A percentile compares a stretch with the other conserved stretches of the same genome.
Conservation (phyloP, 2,797 vertebrate species). For the Poecilia gillii region DNA sequence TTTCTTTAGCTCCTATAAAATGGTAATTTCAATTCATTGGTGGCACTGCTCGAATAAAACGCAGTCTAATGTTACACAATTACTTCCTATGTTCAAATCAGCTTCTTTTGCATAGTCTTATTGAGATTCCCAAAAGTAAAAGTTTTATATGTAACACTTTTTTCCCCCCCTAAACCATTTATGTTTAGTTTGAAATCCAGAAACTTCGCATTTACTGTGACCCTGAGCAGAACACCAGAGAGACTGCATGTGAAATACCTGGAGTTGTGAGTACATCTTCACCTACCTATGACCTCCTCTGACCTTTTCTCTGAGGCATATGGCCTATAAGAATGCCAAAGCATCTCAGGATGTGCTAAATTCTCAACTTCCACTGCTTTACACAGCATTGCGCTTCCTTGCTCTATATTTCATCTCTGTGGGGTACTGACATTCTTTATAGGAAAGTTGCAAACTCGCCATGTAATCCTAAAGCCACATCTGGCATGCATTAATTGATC, state of each 20-base stretch:
- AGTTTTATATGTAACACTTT: conserved; percentile 17
- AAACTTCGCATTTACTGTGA: conserved; percentile 98
- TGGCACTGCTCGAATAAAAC: conserved; percentile 43
- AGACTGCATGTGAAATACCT: conserved; percentile 96
- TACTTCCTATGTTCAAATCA: conserved; percentile 4
- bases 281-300: conserved; percentile 28
- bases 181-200: conserved; percentile 92
- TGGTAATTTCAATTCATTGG: conserved; percentile 44
- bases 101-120: conserved; percentile 30
- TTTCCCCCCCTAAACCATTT: neutral
- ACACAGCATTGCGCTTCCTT: neutral
- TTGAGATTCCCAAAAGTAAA: neutral
- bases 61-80: conserved; percentile 33
- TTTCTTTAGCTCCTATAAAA: conserved; percentile 39
- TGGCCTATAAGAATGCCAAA: neutral
- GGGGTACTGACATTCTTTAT: conserved; percentile 3
- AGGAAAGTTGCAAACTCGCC: conserved; percentile 40
- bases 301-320: conserved; percentile 27
- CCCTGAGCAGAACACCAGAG: conserved; percentile 93
- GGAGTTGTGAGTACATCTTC: conserved; percentile 89
- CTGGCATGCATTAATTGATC: conserved; percentile 47
- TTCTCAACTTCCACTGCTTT: conserved; percentile 3
- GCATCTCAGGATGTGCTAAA: conserved; percentile 31
- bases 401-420: conserved; percentile 16
- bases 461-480: conserved; percentile 44